phyloP scores from a whole-genome alignment of 2,113 vertebrate species.

The Vimba vimba region DNA sequence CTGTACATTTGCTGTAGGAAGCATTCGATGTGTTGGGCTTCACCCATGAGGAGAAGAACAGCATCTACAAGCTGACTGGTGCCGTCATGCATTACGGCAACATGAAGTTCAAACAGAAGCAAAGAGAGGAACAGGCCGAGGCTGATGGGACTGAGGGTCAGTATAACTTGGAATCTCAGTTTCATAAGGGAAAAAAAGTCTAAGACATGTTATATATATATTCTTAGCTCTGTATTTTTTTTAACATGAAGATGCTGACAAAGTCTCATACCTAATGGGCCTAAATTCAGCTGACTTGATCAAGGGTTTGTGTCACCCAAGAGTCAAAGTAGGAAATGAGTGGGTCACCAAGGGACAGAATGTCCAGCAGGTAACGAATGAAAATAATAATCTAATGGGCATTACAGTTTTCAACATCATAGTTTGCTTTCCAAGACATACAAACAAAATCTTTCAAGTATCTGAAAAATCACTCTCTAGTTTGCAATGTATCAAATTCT shows the following conservation, averaged over 20 bases:
- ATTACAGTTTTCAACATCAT: not conserved
- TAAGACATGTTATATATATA: not conserved
- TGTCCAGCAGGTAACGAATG: constrained; percentile 45
- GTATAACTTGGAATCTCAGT: not conserved
- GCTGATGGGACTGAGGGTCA: constrained; percentile 81
- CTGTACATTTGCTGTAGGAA: constrained; percentile 57
- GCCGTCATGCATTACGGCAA: too few species aligned
- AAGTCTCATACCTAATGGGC: constrained; percentile 55
- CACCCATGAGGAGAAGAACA: constrained; percentile 78
- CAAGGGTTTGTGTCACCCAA: constrained; percentile 55
- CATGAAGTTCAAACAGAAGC: too few species aligned
- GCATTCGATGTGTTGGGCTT: constrained; percentile 84
- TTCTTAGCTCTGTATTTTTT: not conserved
- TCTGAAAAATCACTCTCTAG: not conserved
- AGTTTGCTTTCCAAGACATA: not conserved
- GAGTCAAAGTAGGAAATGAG: constrained; percentile 60
- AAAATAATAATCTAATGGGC: not conserved
- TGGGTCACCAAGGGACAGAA: constrained; percentile 59
- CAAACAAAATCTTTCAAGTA: not conserved
- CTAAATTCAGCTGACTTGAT: constrained; percentile 59
- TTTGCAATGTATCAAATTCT: not conserved
- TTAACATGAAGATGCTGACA: constrained; percentile 51
- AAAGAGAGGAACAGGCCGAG: constrained; percentile 69
- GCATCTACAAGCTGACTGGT: constrained; percentile 59
- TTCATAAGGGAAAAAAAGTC: not conserved